Conservation (phyloP, 2,113 vertebrate species). For the Pseudorectes ferrugineus region DNA sequence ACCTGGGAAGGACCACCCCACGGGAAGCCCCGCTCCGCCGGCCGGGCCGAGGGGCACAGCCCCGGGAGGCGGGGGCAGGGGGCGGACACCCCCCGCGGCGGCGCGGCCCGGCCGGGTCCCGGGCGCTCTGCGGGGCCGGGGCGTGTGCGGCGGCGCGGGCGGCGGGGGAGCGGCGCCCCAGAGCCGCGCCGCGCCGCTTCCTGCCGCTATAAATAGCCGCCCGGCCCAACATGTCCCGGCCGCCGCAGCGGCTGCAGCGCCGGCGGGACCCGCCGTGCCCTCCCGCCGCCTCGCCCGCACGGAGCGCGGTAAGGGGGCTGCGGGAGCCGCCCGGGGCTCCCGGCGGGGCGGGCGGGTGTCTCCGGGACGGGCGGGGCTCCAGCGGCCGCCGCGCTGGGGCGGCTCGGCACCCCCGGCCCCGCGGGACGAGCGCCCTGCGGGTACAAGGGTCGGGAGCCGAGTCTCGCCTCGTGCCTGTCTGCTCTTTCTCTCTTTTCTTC, state of each 20-base stretch:
- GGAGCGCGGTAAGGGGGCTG: not conserved
- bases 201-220: no score
- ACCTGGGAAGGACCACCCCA: fast-evolving
- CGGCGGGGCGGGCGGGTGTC: not conserved
- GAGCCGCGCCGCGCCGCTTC: no score
- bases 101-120: no score
- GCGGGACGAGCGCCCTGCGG: not conserved
- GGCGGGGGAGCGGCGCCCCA: no score
- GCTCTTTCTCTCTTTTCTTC: conserved; percentile 29
- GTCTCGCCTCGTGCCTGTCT: not conserved
- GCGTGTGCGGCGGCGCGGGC: no score
- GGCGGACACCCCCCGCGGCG: not conserved
- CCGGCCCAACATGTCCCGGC: no score
- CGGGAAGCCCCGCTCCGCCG: no score
- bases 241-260: not conserved
- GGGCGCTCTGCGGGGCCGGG: no score
- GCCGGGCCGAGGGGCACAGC: not conserved
- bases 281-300: not conserved
- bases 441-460: not conserved
- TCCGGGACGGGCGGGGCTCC: not conserved
- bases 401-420: not conserved
- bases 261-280: not conserved
- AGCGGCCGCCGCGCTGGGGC: not conserved
- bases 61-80: no score
- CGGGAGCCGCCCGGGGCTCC: not conserved